Conservation (phyloP, 2,888 invertebrate species). For the Lasioglossum zephyrum region DNA sequence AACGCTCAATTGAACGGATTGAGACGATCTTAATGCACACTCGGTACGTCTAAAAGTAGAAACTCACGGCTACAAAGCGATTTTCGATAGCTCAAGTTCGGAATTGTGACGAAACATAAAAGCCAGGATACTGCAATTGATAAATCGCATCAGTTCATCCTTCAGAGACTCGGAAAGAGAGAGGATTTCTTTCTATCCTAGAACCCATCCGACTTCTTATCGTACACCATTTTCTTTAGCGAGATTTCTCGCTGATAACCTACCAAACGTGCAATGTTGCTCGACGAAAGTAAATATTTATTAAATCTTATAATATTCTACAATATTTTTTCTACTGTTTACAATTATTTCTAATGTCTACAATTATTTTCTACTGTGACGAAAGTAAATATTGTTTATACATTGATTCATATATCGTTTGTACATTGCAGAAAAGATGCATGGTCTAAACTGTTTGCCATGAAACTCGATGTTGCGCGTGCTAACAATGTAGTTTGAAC, state of each 20-base stretch:
- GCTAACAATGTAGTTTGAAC: too few relatives aligned
- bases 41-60: neutral
- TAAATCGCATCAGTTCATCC: constrained; percentile 3
- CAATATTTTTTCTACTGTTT: too few relatives aligned
- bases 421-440: too few relatives aligned
- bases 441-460: too few relatives aligned
- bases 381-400: too few relatives aligned
- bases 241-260: neutral
- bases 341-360: too few relatives aligned
- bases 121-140: constrained; percentile 10
- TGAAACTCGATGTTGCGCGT: too few relatives aligned
- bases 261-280: neutral
- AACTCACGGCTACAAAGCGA: neutral
- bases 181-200: neutral
- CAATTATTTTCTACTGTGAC: too few relatives aligned
- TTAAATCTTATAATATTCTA: too few relatives aligned
- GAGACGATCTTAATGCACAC: neutral
- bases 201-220: neutral
- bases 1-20: neutral
- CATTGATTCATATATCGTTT: too few relatives aligned
- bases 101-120: constrained; percentile 19
- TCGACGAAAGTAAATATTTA: too few relatives aligned
- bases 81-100: neutral
- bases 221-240: neutral
- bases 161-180: neutral